Base-by-base conservation (phyloP, 2,113 vertebrate genomes). In the Eretmochelys imbricata region DNA sequence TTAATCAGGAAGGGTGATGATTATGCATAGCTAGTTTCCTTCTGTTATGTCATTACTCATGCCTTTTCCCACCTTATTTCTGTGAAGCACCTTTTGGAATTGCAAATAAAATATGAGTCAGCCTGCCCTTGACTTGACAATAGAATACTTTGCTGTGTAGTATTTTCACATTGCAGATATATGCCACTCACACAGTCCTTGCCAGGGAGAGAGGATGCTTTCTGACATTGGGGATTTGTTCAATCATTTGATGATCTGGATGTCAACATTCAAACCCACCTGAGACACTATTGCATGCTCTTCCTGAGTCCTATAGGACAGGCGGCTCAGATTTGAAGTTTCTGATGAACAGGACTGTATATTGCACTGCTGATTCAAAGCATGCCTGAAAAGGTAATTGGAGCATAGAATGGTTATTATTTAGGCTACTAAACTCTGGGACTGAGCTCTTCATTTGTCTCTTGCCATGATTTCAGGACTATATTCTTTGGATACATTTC, bases 251-350 rank as follows among this genome's bases (percentile, higher is more conserved):
- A 31, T 65, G 88, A 13, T 84, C 65, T 72, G 48, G 24, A 0
- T 59, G 46, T 72, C 96, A 94, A 86, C 89, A 8, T 76, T 17
- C 22, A 17, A 42, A 59, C 87, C 92, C 93, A 75, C 54, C 20
- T 8, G 2, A 72, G 87, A 54, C 42, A 20, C 46, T 50, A 49
- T 48, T 85, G 75, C 76, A n/a, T 10, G 10, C 8, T 82, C 55
- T 81, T 42, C 38, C 11, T 4, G 27, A 72, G 46, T 22, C 14
- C 10, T 10, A 20, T 75, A 22, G 20, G 65, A 13, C n/a, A 9
- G 78, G 50, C 59, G 57, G 81, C 51, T 50, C 24, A 1, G 6
- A 16, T 31, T 57, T 65, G 57, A 69, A 89, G 42, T 8, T 20
- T 87, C 27, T 78, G 42, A 90, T 48, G 42, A 55, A 46, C 1